phyloP scores from a whole-genome alignment of 2,888 invertebrate genomes.

The Pterostichus niger region DNA sequence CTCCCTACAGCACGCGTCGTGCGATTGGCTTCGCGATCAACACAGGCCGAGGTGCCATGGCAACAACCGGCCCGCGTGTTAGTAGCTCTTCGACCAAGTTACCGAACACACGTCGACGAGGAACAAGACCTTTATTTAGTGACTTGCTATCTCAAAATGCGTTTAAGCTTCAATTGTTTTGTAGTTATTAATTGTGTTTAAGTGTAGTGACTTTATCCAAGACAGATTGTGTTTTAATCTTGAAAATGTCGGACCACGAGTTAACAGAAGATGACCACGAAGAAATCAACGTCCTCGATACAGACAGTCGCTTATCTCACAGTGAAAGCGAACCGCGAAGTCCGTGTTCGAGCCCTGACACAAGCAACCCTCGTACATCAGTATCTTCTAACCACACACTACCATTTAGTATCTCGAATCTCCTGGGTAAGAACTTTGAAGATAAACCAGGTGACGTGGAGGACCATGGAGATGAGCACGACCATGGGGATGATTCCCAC shows the following conservation, averaged over 20 bases:
- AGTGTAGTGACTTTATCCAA: neutral
- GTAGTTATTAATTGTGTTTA: slow-evolving; percentile 18
- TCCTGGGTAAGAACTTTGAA: slow-evolving; percentile 88
- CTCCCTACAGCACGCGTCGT: slow-evolving; percentile 64
- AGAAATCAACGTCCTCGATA: slow-evolving; percentile 84
- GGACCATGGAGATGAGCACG: neutral
- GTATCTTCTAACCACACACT: slow-evolving; percentile 80
- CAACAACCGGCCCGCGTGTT: slow-evolving; percentile 74
- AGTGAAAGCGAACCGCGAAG: slow-evolving; percentile 82
- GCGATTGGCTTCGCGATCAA: slow-evolving; percentile 73
- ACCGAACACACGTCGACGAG: neutral
- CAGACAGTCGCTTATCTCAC: slow-evolving; percentile 82
- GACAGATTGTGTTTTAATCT: neutral
- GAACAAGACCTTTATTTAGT: neutral
- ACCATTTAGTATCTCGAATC: slow-evolving; percentile 90
- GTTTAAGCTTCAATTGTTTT: neutral
- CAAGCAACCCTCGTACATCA: slow-evolving; percentile 77
- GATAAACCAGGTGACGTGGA: slow-evolving; percentile 76
- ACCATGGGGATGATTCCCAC: slow-evolving; percentile 3
- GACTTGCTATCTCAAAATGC: neutral
- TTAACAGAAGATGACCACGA: slow-evolving; percentile 82
- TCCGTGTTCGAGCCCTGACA: slow-evolving; percentile 77
- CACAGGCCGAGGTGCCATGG: slow-evolving; percentile 76
- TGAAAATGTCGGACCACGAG: slow-evolving; percentile 76
- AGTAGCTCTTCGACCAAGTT: slow-evolving; percentile 73